Conservation (phyloP, 92 coral and sea anemone genomes). For the Epizoanthus scotinus region DNA sequence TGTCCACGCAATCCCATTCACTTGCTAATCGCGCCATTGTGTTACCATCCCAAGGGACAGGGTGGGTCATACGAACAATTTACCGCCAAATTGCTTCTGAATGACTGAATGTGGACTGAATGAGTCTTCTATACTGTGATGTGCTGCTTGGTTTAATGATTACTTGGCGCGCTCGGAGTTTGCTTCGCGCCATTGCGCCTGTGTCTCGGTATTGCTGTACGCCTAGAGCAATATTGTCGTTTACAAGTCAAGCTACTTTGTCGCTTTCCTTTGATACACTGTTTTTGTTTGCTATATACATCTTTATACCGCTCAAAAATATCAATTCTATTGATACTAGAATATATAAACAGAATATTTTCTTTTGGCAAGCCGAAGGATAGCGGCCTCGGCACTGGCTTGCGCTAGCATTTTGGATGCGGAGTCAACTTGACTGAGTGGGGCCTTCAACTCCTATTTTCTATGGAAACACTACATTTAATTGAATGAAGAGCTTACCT, state of each 20-base stretch:
- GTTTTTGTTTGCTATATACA: constrained; percentile 22
- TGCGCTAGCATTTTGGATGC: too few species aligned
- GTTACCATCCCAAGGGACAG: constrained; percentile 82
- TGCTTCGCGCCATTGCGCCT: constrained; percentile 27
- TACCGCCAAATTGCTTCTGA: constrained; percentile 78
- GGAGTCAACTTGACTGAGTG: too few species aligned
- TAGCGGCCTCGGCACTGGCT: too few species aligned
- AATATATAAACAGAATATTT: neutral
- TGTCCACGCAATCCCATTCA: constrained; percentile 57
- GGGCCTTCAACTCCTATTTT: neutral
- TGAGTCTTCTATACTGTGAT: too few species aligned
- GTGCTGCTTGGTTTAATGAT: constrained; percentile 22
- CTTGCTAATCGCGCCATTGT: constrained; percentile 81
- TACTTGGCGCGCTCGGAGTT: constrained; percentile 23
- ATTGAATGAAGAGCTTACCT: constrained; percentile 25
- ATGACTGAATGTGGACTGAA: constrained; percentile 69
- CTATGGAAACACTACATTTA: constrained; percentile 15
- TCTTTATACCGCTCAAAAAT: neutral
- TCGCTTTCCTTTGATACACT: constrained; percentile 14
- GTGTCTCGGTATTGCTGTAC: neutral
- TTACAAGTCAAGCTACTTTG: constrained; percentile 1
- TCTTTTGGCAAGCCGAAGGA: too few species aligned
- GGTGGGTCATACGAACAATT: constrained; percentile 82
- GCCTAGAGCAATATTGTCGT: constrained; percentile 3
- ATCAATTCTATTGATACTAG: neutral